These are phyloP conservation scores for Mimachlamys varia DNA, from an alignment of 2,888 invertebrate species.

Conservation along the genomic window DNA sequence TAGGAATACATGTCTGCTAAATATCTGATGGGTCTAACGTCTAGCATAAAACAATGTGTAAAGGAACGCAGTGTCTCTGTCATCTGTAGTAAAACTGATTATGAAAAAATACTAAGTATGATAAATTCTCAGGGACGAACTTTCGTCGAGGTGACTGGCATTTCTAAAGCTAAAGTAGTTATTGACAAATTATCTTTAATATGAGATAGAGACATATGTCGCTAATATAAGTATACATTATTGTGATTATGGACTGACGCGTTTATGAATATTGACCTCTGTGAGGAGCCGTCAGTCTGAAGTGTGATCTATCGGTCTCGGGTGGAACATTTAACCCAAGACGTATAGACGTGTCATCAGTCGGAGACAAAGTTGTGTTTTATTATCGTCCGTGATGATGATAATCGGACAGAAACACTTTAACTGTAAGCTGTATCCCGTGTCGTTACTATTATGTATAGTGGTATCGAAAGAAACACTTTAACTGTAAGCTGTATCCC, in stretches of 20 bases:
- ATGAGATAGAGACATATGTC: neutral
- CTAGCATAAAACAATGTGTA: too few species aligned
- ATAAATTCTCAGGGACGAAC: neutral
- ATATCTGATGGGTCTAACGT: too few species aligned
- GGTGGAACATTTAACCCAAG: neutral
- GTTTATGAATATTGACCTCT: neutral
- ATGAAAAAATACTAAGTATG: neutral
- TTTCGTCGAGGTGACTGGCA: neutral
- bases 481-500: too few species aligned
- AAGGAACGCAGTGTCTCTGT: too few species aligned
- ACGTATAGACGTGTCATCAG: neutral
- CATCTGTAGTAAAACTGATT: too few species aligned
- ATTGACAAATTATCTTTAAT: neutral
- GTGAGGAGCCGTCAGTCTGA: neutral
- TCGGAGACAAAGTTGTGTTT: neutral
- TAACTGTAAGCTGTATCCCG: neutral
- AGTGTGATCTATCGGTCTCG: neutral
- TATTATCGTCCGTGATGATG: neutral
- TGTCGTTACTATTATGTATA: neutral
- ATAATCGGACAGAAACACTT: neutral
- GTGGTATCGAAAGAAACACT: too few species aligned
- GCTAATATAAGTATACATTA: neutral
- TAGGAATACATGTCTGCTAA: too few species aligned
- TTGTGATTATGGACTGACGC: neutral
- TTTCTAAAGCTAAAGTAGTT: neutral